These are phyloP conservation scores for Spilogale gracilis DNA, from an alignment of 2,113 vertebrate genomes.

Conservation along the genomic window DNA sequence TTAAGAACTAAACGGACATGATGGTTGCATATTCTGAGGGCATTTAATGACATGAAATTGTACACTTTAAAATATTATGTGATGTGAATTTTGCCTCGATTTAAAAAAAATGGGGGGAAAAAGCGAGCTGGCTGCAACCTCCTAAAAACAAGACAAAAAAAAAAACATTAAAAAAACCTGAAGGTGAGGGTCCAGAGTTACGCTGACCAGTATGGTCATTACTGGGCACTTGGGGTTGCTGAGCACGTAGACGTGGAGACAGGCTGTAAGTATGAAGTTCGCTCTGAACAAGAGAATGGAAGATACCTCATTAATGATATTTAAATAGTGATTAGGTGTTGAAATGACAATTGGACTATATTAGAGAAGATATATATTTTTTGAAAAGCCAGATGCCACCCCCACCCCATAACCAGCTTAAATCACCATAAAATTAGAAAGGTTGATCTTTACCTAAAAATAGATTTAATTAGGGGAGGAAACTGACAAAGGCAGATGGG, in stretches of 20 bases:
- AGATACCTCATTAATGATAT: neutral
- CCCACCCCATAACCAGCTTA: neutral
- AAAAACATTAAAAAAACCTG: neutral
- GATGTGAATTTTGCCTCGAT: neutral
- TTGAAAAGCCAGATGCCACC: neutral
- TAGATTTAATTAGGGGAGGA: neutral
- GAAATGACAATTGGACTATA: neutral
- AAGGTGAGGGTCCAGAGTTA: neutral
- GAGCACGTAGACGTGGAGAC: neutral
- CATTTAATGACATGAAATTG: neutral
- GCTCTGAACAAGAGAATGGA: neutral
- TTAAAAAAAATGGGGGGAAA: neutral
- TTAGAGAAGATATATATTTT: neutral
- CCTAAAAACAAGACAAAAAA: neutral
- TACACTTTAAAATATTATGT: neutral
- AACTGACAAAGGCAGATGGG: neutral
- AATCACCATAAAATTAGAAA: neutral
- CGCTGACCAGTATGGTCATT: neutral
- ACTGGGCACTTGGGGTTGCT: neutral
- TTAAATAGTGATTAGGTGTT: constrained; percentile 19
- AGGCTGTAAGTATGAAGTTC: neutral
- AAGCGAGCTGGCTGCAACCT: neutral
- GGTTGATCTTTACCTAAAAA: constrained; percentile 33
- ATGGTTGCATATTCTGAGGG: neutral
- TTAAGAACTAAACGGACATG: neutral